Evolutionary conservation across 2,113 vertebrate species (phyloP).

Genomic region (Calidris pugnax): DNA sequence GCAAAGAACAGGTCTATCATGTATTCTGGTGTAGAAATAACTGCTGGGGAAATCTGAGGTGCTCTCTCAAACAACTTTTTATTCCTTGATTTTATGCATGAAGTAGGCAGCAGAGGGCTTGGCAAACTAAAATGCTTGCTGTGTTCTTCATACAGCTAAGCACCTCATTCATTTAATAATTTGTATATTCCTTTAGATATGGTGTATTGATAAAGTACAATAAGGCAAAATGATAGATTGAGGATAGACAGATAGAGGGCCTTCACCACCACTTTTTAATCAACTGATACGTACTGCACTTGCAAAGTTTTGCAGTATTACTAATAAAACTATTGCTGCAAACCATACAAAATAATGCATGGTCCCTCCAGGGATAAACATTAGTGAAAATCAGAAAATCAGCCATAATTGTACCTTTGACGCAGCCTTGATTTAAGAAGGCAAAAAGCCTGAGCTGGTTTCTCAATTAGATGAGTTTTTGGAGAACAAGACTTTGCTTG

Average conservation of each 20-base stretch:
- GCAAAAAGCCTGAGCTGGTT: not conserved
- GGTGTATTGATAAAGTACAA: not conserved
- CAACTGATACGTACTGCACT: accelerated
- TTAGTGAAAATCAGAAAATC: not conserved
- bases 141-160: not conserved
- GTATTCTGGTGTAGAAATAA: not conserved
- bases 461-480: not conserved
- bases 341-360: not conserved
- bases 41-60: not conserved
- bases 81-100: not conserved
- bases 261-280: not conserved
- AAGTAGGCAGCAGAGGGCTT: not conserved
- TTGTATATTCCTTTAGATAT: not conserved
- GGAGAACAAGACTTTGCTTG: not conserved
- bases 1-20: not conserved
- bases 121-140: not conserved
- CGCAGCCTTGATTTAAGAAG: not conserved
- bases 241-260: not conserved
- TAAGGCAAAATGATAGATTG: not conserved
- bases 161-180: not conserved
- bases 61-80: not conserved
- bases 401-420: not conserved
- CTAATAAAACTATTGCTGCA: not conserved
- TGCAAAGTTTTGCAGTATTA: not conserved
- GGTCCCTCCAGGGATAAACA: not conserved